Evolutionary conservation across 1,140 invertebrate species (phyloP).

Genomic region (Heliconius himera): DNA sequence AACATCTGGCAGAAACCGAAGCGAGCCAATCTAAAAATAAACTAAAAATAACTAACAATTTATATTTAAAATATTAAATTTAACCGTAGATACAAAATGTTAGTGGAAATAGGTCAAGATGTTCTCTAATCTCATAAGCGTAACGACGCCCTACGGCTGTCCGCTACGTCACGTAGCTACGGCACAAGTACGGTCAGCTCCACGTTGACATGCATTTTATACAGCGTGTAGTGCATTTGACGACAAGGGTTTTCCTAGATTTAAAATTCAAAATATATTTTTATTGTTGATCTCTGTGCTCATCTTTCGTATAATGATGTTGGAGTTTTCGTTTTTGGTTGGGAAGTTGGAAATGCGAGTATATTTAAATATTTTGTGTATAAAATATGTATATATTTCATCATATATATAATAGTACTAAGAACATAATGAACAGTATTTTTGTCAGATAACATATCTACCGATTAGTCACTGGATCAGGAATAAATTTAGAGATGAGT

Average conservation of each 20-base stretch:
- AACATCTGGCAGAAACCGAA: not conserved
- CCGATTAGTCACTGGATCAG: too few relatives aligned
- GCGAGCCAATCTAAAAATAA: not conserved
- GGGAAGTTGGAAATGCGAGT: not conserved
- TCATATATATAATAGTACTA: too few relatives aligned
- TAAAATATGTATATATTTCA: too few relatives aligned
- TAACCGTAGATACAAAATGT: not conserved
- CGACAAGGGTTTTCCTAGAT: slow-evolving; percentile 4
- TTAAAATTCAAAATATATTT: slow-evolving; percentile 9
- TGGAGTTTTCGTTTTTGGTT: slow-evolving; percentile 3
- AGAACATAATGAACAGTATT: too few relatives aligned
- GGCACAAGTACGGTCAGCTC: slow-evolving; percentile 21
- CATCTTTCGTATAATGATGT: slow-evolving; percentile 10
- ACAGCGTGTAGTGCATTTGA: slow-evolving; percentile 14
- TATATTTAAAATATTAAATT: slow-evolving; percentile 9
- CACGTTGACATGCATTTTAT: slow-evolving; percentile 24
- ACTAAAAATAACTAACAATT: slow-evolving; percentile 6
- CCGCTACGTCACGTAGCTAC: slow-evolving; percentile 39
- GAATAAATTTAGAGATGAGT: too few relatives aligned
- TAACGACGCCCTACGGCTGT: slow-evolving; percentile 42
- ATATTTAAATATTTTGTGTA: not conserved
- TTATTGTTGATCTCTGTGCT: not conserved
- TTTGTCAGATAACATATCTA: too few relatives aligned
- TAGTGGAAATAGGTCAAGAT: slow-evolving; percentile 40
- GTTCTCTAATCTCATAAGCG: slow-evolving; percentile 41